phyloP scores from a whole-genome alignment of 2,113 vertebrate species.

The Forbesichthys agassizii region DNA sequence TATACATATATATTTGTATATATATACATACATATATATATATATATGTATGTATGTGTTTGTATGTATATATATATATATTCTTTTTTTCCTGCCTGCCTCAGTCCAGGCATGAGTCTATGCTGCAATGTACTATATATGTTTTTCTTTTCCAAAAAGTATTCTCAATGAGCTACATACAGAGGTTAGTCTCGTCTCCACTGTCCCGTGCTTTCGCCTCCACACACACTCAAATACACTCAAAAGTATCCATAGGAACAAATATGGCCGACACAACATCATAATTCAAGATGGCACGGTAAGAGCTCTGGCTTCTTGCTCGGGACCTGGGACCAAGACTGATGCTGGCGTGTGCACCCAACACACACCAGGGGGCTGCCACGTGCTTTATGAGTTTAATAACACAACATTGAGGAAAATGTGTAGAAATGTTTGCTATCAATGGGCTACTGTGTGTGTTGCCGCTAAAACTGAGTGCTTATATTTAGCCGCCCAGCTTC shows the following conservation, averaged over 20 bases:
- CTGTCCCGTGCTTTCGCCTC: neutral
- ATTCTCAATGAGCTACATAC: constrained; percentile 68
- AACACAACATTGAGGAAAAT: too few relatives aligned
- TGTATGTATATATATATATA: constrained; percentile 1
- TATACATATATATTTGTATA: constrained; percentile 2
- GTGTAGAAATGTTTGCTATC: too few relatives aligned
- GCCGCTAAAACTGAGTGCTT: too few relatives aligned
- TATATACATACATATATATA: neutral
- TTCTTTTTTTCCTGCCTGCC: neutral
- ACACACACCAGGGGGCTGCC: neutral
- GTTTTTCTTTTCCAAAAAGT: constrained; percentile 31
- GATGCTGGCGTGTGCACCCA: too few relatives aligned
- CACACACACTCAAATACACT: constrained; percentile 31
- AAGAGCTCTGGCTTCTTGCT: constrained; percentile 48
- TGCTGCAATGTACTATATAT: constrained; percentile 12
- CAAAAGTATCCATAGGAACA: constrained; percentile 63
- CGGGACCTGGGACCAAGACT: constrained; percentile 20
- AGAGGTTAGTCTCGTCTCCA: constrained; percentile 35
- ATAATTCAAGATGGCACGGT: constrained; percentile 63
- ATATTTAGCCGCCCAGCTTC: too few relatives aligned
- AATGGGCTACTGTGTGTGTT: too few relatives aligned
- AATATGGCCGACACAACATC: constrained; percentile 66
- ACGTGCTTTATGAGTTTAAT: neutral
- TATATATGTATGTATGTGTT: neutral
- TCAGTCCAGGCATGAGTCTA: constrained; percentile 28